A percentile compares a stretch with the other conserved stretches of the same genome.
These are phyloP conservation scores for Pangasius mekongensis DNA, from an alignment of 2,797 vertebrate genomes.

Conservation along the genomic window DNA sequence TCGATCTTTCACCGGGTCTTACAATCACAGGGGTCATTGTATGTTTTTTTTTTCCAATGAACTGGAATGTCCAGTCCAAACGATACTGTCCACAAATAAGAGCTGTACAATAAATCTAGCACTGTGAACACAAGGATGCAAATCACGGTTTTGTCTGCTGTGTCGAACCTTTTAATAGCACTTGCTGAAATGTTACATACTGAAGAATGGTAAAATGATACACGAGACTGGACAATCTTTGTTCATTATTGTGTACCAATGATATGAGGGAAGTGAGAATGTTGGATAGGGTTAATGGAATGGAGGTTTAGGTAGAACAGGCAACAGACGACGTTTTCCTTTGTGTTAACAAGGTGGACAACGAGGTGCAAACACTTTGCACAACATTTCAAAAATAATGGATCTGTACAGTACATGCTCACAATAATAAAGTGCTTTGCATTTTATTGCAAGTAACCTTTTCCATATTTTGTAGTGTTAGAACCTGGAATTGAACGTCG, in stretches of 20 bases:
- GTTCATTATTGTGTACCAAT: constrained; percentile 34
- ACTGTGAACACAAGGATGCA: neutral
- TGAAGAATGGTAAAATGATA: constrained; percentile 40
- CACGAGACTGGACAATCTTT: constrained; percentile 53
- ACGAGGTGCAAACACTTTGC: constrained; percentile 37
- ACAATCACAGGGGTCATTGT: constrained; percentile 31
- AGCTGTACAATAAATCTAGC: neutral
- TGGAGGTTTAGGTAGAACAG: neutral
- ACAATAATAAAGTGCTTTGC: neutral
- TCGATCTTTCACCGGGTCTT: constrained; percentile 15
- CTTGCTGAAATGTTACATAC: constrained; percentile 36
- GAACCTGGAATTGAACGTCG: neutral
- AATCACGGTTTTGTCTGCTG: neutral
- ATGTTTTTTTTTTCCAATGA: constrained; percentile 40
- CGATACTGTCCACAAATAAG: neutral
- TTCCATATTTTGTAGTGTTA: neutral
- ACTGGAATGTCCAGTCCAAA: constrained; percentile 58
- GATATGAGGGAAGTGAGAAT: neutral
- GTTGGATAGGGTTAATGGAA: constrained; percentile 15
- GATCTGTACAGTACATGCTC: neutral
- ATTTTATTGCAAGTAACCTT: neutral
- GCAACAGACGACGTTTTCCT: neutral
- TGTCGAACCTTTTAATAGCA: neutral
- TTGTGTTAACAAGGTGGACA: constrained; percentile 9
- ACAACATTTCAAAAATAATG: neutral